Conservation (phyloP, 2,113 vertebrate genomes). For the Haemorhous mexicanus region DNA sequence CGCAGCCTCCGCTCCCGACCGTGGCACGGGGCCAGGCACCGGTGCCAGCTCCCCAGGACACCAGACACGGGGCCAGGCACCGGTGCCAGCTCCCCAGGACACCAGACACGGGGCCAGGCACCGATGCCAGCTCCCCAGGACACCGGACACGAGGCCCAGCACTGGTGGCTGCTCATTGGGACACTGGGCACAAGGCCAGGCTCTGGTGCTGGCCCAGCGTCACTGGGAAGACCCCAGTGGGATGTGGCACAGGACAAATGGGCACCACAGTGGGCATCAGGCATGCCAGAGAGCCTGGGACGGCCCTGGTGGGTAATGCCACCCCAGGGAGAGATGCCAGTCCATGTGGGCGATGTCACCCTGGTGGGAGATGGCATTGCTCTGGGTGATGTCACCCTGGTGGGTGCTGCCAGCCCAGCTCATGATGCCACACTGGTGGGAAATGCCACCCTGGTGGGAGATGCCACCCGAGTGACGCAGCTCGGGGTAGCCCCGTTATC, state of each 20-base stretch:
- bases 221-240: rapidly evolving
- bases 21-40: neutral
- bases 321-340: neutral
- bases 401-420: too few species aligned
- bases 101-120: rapidly evolving
- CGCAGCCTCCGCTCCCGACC: neutral
- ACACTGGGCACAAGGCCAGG: neutral
- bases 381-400: neutral
- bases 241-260: rapidly evolving
- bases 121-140: neutral
- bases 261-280: neutral
- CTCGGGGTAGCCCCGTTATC: neutral
- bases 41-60: neutral
- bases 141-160: rapidly evolving
- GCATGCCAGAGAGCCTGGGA: too few species aligned
- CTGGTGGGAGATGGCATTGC: neutral
- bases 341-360: neutral
- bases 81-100: neutral
- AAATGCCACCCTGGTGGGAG: neutral
- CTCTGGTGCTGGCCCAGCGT: neutral
- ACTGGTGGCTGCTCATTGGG: rapidly evolving
- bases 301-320: neutral
- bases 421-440: neutral
- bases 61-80: rapidly evolving
- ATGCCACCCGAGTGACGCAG: neutral